A percentile compares a stretch with the other conserved stretches of the same genome.
Conservation (phyloP, 2,888 invertebrate genomes). For the Trissolcus brochymenae region DNA sequence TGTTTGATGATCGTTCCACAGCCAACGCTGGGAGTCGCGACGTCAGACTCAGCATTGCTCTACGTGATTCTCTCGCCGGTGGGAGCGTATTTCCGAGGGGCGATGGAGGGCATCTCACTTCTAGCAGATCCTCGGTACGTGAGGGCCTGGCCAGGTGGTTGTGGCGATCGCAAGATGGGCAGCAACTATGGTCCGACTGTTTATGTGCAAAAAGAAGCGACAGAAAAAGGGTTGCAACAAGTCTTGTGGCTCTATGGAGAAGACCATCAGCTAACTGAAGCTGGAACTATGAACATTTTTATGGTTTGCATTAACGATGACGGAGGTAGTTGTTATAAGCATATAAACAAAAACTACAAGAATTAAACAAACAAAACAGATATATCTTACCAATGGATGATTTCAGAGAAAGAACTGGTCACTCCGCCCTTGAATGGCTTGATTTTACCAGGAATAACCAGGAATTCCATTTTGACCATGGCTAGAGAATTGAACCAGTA, state of each 20-base stretch:
- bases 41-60: slow-evolving; percentile 91
- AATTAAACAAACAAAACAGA: no score
- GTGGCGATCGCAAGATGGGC: slow-evolving; percentile 96
- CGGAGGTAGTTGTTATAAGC: slow-evolving; percentile 82
- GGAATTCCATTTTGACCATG: slow-evolving; percentile 90
- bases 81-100: slow-evolving; percentile 91
- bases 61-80: slow-evolving; percentile 96
- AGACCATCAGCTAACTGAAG: slow-evolving; percentile 95
- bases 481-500: slow-evolving; percentile 90
- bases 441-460: slow-evolving; percentile 95
- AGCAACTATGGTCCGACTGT: slow-evolving; percentile 94
- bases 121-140: slow-evolving; percentile 93
- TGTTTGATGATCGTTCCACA: slow-evolving; percentile 73
- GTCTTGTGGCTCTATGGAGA: slow-evolving; percentile 97
- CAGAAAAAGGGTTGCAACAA: slow-evolving; percentile 89
- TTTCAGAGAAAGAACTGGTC: slow-evolving; percentile 89
- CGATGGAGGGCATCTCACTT: slow-evolving; percentile 86
- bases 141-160: slow-evolving; percentile 94
- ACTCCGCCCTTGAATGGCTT: slow-evolving; percentile 96
- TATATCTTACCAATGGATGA: no score
- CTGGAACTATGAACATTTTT: slow-evolving; percentile 99
- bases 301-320: slow-evolving; percentile 90
- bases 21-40: slow-evolving; percentile 94
- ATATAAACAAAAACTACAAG: no score
- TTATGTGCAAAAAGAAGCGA: slow-evolving; percentile 87